Evolutionary conservation across 2,113 vertebrate genomes (phyloP).

Genomic region (Brachyhypopomus gauderio): DNA sequence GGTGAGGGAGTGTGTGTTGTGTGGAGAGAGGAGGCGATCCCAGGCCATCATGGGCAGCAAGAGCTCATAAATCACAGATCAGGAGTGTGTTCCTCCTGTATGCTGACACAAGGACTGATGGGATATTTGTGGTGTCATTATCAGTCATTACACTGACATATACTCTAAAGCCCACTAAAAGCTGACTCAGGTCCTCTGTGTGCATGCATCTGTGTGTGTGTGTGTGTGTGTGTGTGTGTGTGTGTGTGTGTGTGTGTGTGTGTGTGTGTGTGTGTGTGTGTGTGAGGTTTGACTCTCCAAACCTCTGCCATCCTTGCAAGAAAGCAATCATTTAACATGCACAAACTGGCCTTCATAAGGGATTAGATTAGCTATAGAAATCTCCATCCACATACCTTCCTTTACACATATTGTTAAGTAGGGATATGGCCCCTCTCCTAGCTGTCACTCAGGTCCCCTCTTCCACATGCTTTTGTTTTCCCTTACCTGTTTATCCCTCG

Average conservation of each 20-base stretch:
- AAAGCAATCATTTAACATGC: slow-evolving; percentile 30
- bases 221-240: slow-evolving; percentile 2
- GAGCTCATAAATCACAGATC: slow-evolving; percentile 17
- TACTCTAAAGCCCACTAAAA: background rate
- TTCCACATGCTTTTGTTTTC: no score
- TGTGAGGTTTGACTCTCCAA: background rate
- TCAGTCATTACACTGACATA: slow-evolving; percentile 62
- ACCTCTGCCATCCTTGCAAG: slow-evolving; percentile 5
- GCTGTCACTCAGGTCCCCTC: no score
- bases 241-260: no score
- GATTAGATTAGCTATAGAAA: slow-evolving; percentile 15
- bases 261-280: slow-evolving; percentile 3
- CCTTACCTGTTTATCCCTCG: no score
- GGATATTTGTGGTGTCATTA: slow-evolving; percentile 61
- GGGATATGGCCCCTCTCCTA: no score
- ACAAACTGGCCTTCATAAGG: slow-evolving; percentile 18
- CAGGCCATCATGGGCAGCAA: slow-evolving; percentile 1
- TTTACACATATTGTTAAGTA: no score
- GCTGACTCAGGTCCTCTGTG: slow-evolving; percentile 16
- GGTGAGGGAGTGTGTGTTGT: background rate
- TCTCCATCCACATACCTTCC: no score
- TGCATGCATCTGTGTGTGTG: slow-evolving; percentile 9
- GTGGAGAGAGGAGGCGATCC: background rate
- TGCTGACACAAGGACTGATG: slow-evolving; percentile 45
- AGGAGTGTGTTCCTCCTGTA: slow-evolving; percentile 35